phyloP scores from a whole-genome alignment of 2,888 invertebrate genomes.

The Drymonia ruficornis region DNA sequence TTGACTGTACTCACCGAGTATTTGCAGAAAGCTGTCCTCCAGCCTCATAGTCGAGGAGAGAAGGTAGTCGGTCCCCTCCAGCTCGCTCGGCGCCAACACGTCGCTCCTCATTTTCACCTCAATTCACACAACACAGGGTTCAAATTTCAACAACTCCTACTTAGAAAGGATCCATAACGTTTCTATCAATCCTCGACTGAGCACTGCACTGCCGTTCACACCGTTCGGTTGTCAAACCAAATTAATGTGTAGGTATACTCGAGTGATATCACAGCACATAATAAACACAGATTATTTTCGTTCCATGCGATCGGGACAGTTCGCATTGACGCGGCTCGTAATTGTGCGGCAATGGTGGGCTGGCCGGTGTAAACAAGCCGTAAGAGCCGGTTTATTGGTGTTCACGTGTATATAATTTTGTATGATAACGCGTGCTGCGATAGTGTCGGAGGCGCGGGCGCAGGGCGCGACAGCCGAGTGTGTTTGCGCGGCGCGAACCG shows the following conservation, averaged over 20 bases:
- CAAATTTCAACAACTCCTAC: constrained; percentile 40
- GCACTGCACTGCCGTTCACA: constrained; percentile 40
- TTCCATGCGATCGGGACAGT: constrained; percentile 23
- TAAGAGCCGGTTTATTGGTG: constrained; percentile 55
- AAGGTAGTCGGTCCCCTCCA: constrained; percentile 86
- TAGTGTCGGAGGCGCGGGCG: constrained; percentile 39
- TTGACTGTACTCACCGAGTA: constrained; percentile 80
- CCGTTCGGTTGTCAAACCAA: constrained; percentile 13
- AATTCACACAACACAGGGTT: constrained; percentile 44
- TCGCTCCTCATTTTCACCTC: constrained; percentile 78
- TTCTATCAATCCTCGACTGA: constrained; percentile 31
- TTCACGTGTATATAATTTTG: constrained; percentile 57
- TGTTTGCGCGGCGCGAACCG: constrained; percentile 21
- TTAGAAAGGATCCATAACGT: constrained; percentile 43
- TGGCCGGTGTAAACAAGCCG: constrained; percentile 57
- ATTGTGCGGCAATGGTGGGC: constrained; percentile 44
- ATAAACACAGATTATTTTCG: constrained; percentile 30
- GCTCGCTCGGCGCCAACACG: constrained; percentile 80
- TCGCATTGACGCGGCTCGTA: constrained; percentile 39
- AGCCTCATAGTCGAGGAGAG: constrained; percentile 86
- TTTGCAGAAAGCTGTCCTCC: constrained; percentile 86
- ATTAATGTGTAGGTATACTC: constrained; percentile 14
- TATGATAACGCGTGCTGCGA: constrained; percentile 42
- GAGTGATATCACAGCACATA: constrained; percentile 15
- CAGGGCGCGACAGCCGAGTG: constrained; percentile 33